Conservation (phyloP, 2,113 vertebrate genomes). For the Zapornia atra region DNA sequence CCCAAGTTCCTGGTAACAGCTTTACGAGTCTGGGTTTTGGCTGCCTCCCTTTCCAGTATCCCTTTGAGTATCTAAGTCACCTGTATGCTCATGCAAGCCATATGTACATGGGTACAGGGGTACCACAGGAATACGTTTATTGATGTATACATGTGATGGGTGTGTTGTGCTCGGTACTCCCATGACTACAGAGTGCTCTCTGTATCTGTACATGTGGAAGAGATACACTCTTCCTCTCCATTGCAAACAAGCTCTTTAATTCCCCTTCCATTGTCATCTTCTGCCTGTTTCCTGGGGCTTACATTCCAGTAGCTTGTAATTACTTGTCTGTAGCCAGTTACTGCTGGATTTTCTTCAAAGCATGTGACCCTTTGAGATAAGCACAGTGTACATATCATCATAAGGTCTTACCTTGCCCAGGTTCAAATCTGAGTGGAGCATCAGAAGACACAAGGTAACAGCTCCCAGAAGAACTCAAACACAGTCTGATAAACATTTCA, state of each 20-base stretch:
- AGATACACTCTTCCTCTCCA: neutral
- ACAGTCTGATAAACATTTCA: fast-evolving
- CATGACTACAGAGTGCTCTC: neutral
- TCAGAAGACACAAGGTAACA: neutral
- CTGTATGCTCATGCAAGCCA: neutral
- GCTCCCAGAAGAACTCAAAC: neutral
- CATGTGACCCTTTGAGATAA: neutral
- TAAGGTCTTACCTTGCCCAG: neutral
- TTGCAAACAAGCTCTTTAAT: neutral
- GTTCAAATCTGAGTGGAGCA: neutral
- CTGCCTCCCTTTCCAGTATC: neutral
- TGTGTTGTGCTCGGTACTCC: fast-evolving
- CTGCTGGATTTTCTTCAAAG: neutral
- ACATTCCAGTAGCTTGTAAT: fast-evolving
- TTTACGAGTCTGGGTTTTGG: neutral
- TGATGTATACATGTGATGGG: neutral
- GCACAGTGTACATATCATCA: neutral
- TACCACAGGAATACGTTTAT: neutral
- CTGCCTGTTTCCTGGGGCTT: neutral
- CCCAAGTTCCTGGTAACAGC: neutral
- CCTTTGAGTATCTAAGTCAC: neutral
- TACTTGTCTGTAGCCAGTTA: neutral
- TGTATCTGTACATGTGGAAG: neutral
- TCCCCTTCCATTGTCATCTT: neutral
- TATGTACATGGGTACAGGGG: neutral